phyloP scores from a whole-genome alignment of 2,113 vertebrate genomes.

The Calyptomena viridis region DNA sequence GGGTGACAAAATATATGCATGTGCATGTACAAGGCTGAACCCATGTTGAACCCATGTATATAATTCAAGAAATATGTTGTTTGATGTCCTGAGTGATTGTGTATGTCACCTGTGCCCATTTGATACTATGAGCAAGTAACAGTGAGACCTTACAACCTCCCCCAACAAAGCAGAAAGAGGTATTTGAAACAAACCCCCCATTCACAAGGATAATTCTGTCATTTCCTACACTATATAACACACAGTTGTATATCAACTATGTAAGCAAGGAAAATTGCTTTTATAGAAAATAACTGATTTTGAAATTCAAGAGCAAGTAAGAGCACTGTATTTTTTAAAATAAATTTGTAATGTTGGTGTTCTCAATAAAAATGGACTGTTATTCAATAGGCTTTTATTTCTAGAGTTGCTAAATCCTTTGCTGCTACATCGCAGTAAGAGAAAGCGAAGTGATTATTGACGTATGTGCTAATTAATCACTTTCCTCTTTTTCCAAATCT shows the following conservation, averaged over 20 bases:
- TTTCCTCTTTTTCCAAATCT: neutral
- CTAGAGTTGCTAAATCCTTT: neutral
- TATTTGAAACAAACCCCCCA: neutral
- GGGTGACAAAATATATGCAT: neutral
- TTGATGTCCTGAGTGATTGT: neutral
- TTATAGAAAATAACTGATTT: neutral
- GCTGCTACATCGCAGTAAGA: neutral
- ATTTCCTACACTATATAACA: neutral
- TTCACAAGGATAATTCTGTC: neutral
- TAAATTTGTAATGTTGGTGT: neutral
- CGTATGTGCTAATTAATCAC: neutral
- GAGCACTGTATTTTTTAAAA: neutral
- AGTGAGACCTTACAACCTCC: accelerated
- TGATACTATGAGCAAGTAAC: neutral
- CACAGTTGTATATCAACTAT: neutral
- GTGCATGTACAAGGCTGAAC: neutral
- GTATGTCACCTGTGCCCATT: neutral
- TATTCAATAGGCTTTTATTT: neutral
- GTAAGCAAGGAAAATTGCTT: neutral
- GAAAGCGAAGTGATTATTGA: neutral
- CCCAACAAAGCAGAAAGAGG: neutral
- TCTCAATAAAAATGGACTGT: neutral
- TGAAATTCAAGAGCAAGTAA: neutral
- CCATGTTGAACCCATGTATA: neutral
- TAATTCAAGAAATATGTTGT: neutral